Conservation (phyloP, 1,140 invertebrate species). For the Polypedilum vanderplanki region DNA sequence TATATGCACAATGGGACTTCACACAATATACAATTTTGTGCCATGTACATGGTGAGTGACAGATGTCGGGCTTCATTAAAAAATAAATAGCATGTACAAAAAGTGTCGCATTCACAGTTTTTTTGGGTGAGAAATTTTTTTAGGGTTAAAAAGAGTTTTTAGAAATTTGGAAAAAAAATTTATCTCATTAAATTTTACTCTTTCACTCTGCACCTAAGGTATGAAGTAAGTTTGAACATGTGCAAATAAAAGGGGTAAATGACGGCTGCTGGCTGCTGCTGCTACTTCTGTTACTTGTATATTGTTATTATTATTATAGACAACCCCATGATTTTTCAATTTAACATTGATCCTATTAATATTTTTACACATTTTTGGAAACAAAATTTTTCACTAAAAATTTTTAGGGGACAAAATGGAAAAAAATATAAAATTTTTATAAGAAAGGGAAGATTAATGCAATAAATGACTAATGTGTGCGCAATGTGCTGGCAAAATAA, state of each 20-base stretch:
- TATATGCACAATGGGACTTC: conserved; percentile 5
- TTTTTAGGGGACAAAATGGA: conserved; percentile 16
- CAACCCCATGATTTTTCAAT: conserved; percentile 17
- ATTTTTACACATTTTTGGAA: conserved; percentile 25
- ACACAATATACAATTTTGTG: not conserved
- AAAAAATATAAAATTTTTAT: not conserved
- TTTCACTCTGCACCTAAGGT: not conserved
- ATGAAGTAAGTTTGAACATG: not conserved
- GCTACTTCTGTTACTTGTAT: too few species aligned
- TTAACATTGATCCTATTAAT: conserved; percentile 22
- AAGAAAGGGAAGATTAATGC: conserved; percentile 20
- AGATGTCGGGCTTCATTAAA: conserved; percentile 27
- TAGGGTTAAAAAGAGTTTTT: not conserved
- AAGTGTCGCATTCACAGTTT: not conserved
- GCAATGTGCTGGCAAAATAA: conserved; percentile 18
- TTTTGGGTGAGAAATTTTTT: conserved; percentile 6
- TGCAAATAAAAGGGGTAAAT: conserved; percentile 26
- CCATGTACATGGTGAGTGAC: not conserved
- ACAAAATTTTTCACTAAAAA: not conserved
- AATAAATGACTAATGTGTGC: conserved; percentile 16
- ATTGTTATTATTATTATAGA: not conserved
- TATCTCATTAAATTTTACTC: conserved; percentile 21
- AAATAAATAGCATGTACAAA: conserved; percentile 17
- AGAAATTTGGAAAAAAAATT: conserved; percentile 5
- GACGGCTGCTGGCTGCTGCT: not conserved